Evolutionary conservation across 35 echinoderm and acorn worm genomes (phyloP).

Genomic region (Apostichopus parvimensis): DNA sequence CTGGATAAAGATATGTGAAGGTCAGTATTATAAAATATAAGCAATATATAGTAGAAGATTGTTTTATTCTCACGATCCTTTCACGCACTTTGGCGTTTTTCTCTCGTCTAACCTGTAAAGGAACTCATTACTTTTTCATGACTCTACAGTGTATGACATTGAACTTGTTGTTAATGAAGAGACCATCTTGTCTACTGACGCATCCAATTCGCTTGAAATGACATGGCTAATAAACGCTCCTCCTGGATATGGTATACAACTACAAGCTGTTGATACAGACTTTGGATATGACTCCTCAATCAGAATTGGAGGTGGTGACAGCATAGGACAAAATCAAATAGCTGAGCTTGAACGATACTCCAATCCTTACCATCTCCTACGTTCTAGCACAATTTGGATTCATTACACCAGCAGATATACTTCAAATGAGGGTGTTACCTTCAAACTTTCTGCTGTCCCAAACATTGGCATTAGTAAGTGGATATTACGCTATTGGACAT

Average conservation of each 20-base stretch:
- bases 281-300: neutral
- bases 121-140: too few species aligned
- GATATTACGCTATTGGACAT: too few species aligned
- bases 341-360: too few species aligned
- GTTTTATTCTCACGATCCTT: too few species aligned
- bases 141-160: too few species aligned
- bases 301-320: neutral
- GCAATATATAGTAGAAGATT: too few species aligned
- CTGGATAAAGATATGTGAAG: too few species aligned
- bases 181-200: neutral
- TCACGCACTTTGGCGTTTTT: too few species aligned
- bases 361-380: neutral
- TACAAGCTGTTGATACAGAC: neutral
- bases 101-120: too few species aligned
- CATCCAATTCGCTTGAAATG: neutral
- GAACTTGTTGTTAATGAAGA: too few species aligned
- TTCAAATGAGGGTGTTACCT: neutral
- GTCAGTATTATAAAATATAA: too few species aligned
- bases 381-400: constrained; percentile 16
- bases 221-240: neutral
- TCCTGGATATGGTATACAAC: neutral
- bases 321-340: neutral
- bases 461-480: constrained; percentile 28
- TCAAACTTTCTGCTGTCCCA: neutral
- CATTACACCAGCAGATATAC: neutral